Percentiles rank a stretch among this genome's conserved stretches.
These are phyloP conservation scores for Ariopsis seemanni DNA, from an alignment of 2,113 vertebrate species.

Conservation along the genomic window DNA sequence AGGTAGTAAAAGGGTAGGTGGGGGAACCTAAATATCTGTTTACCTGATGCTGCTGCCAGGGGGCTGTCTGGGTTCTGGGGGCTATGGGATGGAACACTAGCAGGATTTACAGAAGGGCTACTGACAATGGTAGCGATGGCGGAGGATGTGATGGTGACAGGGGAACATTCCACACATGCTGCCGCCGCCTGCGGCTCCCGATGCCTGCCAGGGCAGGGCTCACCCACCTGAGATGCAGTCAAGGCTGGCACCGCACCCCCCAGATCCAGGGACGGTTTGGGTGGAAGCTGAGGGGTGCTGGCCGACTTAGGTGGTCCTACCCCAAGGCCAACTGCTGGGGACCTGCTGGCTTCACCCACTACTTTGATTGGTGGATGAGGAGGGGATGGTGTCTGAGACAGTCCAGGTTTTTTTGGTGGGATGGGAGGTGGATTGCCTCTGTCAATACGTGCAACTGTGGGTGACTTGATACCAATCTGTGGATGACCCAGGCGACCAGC, in stretches of 20 bases:
- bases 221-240: constrained; percentile 99
- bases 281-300: constrained; percentile 93
- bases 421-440: constrained; percentile 97
- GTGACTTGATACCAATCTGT: constrained; percentile 84
- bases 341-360: constrained; percentile 82
- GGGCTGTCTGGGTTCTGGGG: constrained; percentile 89
- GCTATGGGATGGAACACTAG: constrained; percentile 92
- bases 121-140: constrained; percentile 79
- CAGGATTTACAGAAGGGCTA: constrained; percentile 88
- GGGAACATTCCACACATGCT: constrained; percentile 94
- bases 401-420: constrained; percentile 98
- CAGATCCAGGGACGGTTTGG: constrained; percentile 97
- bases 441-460: constrained; percentile 86
- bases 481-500: constrained; percentile 73
- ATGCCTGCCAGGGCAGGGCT: constrained; percentile 73
- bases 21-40: constrained; percentile 76
- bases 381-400: constrained; percentile 92
- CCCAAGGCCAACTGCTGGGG: constrained; percentile 80
- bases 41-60: constrained; percentile 99
- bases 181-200: constrained; percentile 81
- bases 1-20: constrained; percentile 59
- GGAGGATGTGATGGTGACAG: constrained; percentile 77
- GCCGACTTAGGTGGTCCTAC: constrained; percentile 62
- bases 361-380: constrained; percentile 91
- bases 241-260: constrained; percentile 89